Evolutionary conservation across 1,140 invertebrate species (phyloP), one percentile per base, ranked within the genome.

Genomic region (Philotrypesis tridentata): DNA sequence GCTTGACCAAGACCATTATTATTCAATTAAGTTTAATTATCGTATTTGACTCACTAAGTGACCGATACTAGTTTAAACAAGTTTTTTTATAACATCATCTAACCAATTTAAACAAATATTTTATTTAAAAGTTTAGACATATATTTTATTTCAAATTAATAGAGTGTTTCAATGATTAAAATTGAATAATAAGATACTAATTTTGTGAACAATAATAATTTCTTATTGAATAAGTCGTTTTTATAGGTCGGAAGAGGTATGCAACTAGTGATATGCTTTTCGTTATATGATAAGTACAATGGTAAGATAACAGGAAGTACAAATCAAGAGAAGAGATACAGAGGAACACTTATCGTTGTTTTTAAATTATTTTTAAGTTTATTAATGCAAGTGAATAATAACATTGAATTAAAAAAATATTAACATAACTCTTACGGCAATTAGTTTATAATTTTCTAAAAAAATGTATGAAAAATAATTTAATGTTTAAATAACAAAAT

Each of bases 271-370:
- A 55, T 55, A 55, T n/a, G 14, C 48, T 55, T 55, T 55, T 55
- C 48, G 17, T 55, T 6, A 55, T 55, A 17, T n/a, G 48, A 55
- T 55, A 55, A 55, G 40, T 55, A n/a, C 17, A 21, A 17, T n/a
- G 21, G 48, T 55, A 55, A 65, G 61, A 65, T 65, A 65, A 65
- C 61, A 65, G 61, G 61, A 65, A 65, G 61, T 65, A 65, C 61
- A 65, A 25, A 65, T 29, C 23, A 29, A 29, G 61, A 8, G 27
- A 8, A 25, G 23, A 65, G 23, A 65, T 27, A 65, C 27, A 65
- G 33, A 27, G 25, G n/a, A 17, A 65, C 27, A 65, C 27, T 29
- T 65, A 65, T 65, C 61, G 6, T 65, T 4, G 4, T 27, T 65
- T 25, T 63, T 25, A 63, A 9, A 27, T 5, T 65, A 65, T 65